Evolutionary conservation across 2,888 invertebrate genomes (phyloP).

Genomic region (Pelosia muscerda): DNA sequence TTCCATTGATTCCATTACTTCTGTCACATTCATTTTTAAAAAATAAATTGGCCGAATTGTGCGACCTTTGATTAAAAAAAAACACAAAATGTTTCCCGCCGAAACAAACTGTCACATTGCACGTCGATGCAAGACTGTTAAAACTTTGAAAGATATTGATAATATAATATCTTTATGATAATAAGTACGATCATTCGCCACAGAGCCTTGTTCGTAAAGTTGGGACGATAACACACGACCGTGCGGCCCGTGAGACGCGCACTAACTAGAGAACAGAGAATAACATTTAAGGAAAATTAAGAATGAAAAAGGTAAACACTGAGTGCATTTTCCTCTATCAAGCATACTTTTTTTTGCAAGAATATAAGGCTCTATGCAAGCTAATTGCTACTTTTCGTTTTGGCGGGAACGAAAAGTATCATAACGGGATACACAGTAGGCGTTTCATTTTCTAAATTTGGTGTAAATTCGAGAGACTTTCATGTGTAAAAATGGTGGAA

Average conservation of each 20-base stretch:
- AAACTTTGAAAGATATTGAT: slow-evolving; percentile 60
- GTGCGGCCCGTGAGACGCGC: slow-evolving; percentile 57
- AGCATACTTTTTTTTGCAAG: background rate
- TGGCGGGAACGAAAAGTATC: too few relatives aligned
- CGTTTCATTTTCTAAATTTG: too few relatives aligned
- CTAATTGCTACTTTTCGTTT: too few relatives aligned
- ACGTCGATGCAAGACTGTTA: slow-evolving; percentile 49
- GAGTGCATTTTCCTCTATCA: background rate
- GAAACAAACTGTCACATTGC: slow-evolving; percentile 60
- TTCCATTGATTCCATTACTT: slow-evolving; percentile 55
- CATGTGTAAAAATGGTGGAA: too few relatives aligned
- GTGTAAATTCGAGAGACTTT: too few relatives aligned
- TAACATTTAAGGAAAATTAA: slow-evolving; percentile 45
- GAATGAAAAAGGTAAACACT: slow-evolving; percentile 39
- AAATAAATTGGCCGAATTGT: slow-evolving; percentile 34
- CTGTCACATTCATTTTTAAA: slow-evolving; percentile 63
- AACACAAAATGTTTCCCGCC: slow-evolving; percentile 48
- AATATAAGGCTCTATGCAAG: background rate
- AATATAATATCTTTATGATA: slow-evolving; percentile 61
- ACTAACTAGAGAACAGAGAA: slow-evolving; percentile 46
- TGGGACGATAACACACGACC: slow-evolving; percentile 61
- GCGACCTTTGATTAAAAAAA: slow-evolving; percentile 39
- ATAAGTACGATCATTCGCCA: slow-evolving; percentile 43
- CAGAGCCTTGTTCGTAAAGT: slow-evolving; percentile 37
- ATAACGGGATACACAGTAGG: too few relatives aligned